Evolutionary conservation across 2,113 vertebrate species (phyloP).

Genomic region (Propithecus coquereli): DNA sequence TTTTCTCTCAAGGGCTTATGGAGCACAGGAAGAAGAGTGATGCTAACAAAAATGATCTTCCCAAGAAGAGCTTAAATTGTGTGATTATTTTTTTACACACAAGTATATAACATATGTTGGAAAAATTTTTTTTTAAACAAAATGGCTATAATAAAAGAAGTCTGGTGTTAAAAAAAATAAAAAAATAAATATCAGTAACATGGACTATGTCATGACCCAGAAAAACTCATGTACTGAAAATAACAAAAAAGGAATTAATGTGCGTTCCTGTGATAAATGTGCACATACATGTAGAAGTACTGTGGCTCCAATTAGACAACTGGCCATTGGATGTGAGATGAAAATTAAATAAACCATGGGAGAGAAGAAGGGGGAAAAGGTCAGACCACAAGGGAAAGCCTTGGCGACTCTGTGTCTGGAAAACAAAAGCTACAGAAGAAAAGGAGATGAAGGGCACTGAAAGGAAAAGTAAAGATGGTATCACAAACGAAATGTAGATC

Average conservation of each 20-base stretch:
- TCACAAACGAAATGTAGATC: background rate
- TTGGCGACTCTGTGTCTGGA: background rate
- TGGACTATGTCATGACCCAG: background rate
- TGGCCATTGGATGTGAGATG: background rate
- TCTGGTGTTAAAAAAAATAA: background rate
- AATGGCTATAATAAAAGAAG: background rate
- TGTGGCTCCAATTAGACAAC: background rate
- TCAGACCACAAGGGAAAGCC: background rate
- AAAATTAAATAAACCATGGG: background rate
- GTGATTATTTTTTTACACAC: background rate
- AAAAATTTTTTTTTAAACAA: background rate
- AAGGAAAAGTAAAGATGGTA: background rate
- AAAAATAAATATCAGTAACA: background rate
- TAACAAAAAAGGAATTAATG: background rate
- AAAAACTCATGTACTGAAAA: background rate
- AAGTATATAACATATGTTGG: background rate
- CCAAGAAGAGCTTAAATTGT: background rate
- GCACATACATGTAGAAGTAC: background rate
- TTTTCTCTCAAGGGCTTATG: background rate
- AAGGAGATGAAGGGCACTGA: background rate
- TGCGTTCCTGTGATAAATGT: background rate
- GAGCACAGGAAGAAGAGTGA: background rate
- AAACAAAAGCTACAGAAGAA: background rate
- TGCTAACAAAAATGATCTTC: background rate
- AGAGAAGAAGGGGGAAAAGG: background rate